These are phyloP conservation scores for Heterodera carotae DNA, from an alignment of 1,140 invertebrate species.

Conservation along the genomic window DNA sequence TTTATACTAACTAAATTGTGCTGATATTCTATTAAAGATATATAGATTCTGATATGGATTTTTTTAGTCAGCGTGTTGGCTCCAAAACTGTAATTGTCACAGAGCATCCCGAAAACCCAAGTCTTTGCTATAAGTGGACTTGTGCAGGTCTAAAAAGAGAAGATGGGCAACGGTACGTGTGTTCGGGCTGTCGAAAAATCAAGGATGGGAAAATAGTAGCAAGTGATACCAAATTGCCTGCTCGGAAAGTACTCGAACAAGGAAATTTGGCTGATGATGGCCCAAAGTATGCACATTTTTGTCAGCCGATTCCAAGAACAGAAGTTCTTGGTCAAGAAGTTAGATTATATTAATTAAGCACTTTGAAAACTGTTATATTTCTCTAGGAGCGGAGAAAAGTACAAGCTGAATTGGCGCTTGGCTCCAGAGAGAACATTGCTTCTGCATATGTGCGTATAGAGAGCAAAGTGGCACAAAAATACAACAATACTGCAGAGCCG, in stretches of 20 bases:
- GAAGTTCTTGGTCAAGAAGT: not conserved
- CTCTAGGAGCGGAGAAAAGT: not conserved
- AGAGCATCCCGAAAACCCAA: not conserved
- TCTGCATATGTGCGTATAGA: not conserved
- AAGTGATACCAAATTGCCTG: not conserved
- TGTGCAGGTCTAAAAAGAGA: not conserved
- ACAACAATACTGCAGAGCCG: not conserved
- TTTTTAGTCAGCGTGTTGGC: not conserved
- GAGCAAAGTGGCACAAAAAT: not conserved
- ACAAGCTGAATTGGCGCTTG: not conserved
- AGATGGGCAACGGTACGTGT: not conserved
- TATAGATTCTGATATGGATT: too few relatives aligned
- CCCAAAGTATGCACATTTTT: not conserved
- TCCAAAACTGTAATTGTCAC: not conserved
- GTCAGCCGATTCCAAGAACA: not conserved
- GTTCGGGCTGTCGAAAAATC: not conserved
- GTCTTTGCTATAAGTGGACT: not conserved
- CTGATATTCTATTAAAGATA: too few relatives aligned
- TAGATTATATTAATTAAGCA: not conserved
- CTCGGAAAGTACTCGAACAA: too few relatives aligned
- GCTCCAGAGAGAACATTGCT: not conserved
- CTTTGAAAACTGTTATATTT: not conserved
- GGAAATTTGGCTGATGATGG: not conserved
- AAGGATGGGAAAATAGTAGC: not conserved
- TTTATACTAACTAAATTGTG: too few relatives aligned